Evolutionary conservation across 2,113 vertebrate genomes (phyloP), one percentile per base, ranked within the genome.

Genomic region (Oryzias celebensis): DNA sequence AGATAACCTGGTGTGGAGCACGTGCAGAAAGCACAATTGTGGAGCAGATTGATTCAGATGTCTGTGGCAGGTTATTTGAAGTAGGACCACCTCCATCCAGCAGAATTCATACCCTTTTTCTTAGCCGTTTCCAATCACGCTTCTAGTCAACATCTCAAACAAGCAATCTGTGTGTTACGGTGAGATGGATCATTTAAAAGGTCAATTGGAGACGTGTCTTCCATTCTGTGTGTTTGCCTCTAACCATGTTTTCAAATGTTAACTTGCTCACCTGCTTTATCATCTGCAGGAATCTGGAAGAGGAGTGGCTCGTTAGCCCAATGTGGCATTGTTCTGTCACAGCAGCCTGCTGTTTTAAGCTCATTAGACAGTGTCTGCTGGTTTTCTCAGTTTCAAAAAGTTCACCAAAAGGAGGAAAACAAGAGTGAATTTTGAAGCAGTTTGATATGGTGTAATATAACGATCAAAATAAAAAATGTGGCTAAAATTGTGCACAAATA

Each of bases 291-390:
- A 8, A 36, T 52, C 5, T 17, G 7, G 7, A 47, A 65, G 41
- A 71, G 26, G 4, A 45, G 50, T 20, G 52, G 22, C 58, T 55
- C 59, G 59, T 83, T 74, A 71, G 71, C 59, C 50, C 31, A 54
- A 51, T 45, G 46, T 45, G 3, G 14, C 48, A 31, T 18, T 17
- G 44, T 17, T 47, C 45, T 7, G 48, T 52, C 18, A 12, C 3
- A 2, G 23, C 59, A 58, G 71, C 71, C 46, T 22, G 18, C 26
- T 52, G 45, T 24, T 47, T 24, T 50, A 1, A n/a, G 28, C 62
- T 65, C 49, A 56, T 50, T 63, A 47, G 17, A 10, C 50, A 31
- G 2, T 47, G 42, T 56, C 8, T 12, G 36, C 36, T 12, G 2
- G 36, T 36, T 36, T 36, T 36, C 36, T 36, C 36, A 36, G 36